Base-by-base conservation (phyloP, 2,113 vertebrate species). In the Psilopogon haemacephalus region DNA sequence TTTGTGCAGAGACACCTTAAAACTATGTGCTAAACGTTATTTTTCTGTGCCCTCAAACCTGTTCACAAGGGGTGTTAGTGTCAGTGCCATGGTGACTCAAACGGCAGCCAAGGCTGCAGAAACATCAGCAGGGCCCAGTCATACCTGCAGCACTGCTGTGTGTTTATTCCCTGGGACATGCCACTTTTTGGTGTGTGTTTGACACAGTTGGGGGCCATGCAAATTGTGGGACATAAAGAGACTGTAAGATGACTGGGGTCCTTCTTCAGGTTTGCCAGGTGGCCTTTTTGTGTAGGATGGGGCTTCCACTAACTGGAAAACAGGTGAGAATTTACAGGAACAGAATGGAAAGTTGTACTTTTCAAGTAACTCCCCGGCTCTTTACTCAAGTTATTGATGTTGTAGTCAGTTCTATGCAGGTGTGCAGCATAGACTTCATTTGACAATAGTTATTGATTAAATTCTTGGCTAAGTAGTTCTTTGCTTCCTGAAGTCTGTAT, bases 181-280 rank as follows among this genome's bases (percentile, higher is more conserved):
- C 71, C 74, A 63, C 32, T 44, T 91, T 21, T 24, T 67, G 84
- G 63, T 85, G 87, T 0, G 1, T 71, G 85, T 44, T 44, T 84
- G 13, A 62, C 1, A 1, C 59, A 30, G 13, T 24, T 64, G 19
- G 81, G 70, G 77, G 65, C 70, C 35, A 18, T 46, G 86, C 42
- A 64, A 56, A 32, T n/a, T 72, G 54, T 69, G 82, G 74, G 87
- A 76, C 58, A 33, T 59, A 37, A 12, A 60, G 68, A 91, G 75
- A 32, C 74, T 50, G n/a, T 44, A 1, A 20, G 40, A 50, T 85
- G 82, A 54, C 52, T 86, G 86, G 28, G 64, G 86, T 92, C 72
- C 77, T 92, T 83, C 95, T 95, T 86, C 63, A 52, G 81, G 72
- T 59, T 63, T 94, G 74, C 84, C 74, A 82, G 40, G 65, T 94